Base-by-base conservation (phyloP, 2,113 vertebrate species). In the Callipepla californica region DNA sequence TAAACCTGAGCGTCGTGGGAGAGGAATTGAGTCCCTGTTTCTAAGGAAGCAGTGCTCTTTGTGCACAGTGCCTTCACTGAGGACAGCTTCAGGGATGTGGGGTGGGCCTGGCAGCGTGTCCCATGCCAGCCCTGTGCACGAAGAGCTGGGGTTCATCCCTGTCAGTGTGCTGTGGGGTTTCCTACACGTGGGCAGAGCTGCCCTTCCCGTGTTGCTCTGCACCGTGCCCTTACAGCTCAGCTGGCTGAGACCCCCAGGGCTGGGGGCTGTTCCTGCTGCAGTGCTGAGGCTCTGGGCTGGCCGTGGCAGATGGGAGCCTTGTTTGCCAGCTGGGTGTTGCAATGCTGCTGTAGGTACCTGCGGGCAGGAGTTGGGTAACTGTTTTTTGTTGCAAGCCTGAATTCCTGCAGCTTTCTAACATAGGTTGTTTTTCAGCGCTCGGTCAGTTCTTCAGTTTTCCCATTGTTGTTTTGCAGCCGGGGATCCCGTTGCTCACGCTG, bases 221-320 rank as follows among this genome's bases (percentile, higher is more conserved):
- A 13, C 4, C 1, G 1, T 16, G 21, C 20, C 3, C 36, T 40
- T 5, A 9, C 17, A 6, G 40, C 51, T 62, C 36, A 17, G 8
- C 7, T 4, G 58, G 47, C 40, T 51, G 77, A 34, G n/a, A 8
- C 44, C 42, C 69, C 32, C 4, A 0, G 1, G 15, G 21, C 19
- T 5, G 32, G 18, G 30, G 57, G 7, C 25, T 45, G 4, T 21
- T 61, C 30, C 16, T 62, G 50, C 2, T 55, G 14, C 7, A 34
- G 66, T 13, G 59, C 65, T 34, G 6, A 13, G 50, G 18, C 45
- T 45, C 21, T 40, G 38, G 59, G 18, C 3, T 32, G 74, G 25
- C 26, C 22, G 0, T 30, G 45, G 16, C 36, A 67, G 28, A 30
- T 2, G 8, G 4, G 6, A 76, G 36, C 0, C 26, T 42, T 66